These are phyloP conservation scores for Desoria tigrina DNA, from an alignment of 2,888 invertebrate species.

Conservation along the genomic window DNA sequence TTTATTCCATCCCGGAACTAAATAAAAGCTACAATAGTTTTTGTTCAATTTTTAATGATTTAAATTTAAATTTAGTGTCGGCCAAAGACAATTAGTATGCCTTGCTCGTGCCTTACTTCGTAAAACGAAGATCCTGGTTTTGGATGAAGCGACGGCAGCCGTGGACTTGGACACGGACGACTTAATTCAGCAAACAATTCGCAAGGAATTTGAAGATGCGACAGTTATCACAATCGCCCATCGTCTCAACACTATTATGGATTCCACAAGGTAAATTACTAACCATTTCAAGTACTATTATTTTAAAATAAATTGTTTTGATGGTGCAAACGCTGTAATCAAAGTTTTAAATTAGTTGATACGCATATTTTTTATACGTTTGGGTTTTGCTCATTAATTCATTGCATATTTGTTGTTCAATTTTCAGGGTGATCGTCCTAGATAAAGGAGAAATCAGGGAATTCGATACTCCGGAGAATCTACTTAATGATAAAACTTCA, in stretches of 20 bases:
- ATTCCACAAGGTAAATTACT: constrained; percentile 68
- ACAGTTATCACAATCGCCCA: constrained; percentile 91
- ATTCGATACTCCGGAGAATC: constrained; percentile 71
- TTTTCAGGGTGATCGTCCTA: constrained; percentile 72
- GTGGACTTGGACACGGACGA: constrained; percentile 61
- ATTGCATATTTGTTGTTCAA: not conserved
- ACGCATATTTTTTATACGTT: not conserved
- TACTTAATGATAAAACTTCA: constrained; percentile 69
- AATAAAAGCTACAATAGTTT: not conserved
- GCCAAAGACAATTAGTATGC: constrained; percentile 57
- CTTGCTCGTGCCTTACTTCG: constrained; percentile 56
- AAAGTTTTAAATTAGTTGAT: no score
- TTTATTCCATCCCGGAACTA: not conserved
- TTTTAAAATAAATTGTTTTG: no score
- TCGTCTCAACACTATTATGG: constrained; percentile 87
- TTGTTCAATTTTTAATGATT: no score
- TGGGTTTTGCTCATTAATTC: not conserved
- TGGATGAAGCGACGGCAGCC: constrained; percentile 61
- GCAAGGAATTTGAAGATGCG: constrained; percentile 79
- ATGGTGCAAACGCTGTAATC: no score
- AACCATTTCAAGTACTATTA: not conserved
- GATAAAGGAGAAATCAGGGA: constrained; percentile 78
- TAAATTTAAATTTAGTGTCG: constrained; percentile 54
- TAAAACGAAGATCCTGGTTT: constrained; percentile 55
- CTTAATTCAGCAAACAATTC: constrained; percentile 73